Conservation (phyloP, 2,113 vertebrate species). For the Papio anubis region DNA sequence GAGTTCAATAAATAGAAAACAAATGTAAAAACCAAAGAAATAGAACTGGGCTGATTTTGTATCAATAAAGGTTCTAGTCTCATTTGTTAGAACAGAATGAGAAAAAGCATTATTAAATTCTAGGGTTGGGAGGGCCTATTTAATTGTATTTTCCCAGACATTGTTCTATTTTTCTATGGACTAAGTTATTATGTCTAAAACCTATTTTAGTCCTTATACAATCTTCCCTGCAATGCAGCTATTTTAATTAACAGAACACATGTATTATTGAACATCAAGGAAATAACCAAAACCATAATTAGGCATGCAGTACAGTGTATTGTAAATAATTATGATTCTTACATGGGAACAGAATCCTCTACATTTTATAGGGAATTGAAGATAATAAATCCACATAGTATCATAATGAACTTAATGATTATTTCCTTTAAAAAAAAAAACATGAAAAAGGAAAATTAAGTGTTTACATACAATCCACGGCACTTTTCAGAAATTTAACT, state of each 20-base stretch:
- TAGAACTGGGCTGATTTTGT: slow-evolving; percentile 9
- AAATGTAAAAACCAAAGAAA: slow-evolving; percentile 45
- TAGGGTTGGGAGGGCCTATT: neutral
- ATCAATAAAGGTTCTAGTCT: slow-evolving; percentile 26
- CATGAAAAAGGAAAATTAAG: slow-evolving; percentile 8
- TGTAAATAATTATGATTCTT: slow-evolving; percentile 61
- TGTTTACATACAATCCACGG: neutral
- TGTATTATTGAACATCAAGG: slow-evolving; percentile 41
- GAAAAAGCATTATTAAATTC: slow-evolving; percentile 43
- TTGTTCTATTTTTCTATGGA: slow-evolving; percentile 21
- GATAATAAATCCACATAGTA: neutral
- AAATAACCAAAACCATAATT: slow-evolving; percentile 67
- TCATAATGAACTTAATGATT: neutral
- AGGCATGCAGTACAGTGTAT: slow-evolving; percentile 49
- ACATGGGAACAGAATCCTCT: slow-evolving; percentile 63
- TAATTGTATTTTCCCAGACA: slow-evolving; percentile 18
- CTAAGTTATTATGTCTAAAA: neutral
- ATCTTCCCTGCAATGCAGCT: slow-evolving; percentile 40
- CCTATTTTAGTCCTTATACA: neutral
- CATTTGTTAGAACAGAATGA: slow-evolving; percentile 19
- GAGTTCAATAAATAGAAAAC: slow-evolving; percentile 30
- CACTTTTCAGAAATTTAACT: slow-evolving; percentile 14
- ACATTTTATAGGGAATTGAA: slow-evolving; percentile 29
- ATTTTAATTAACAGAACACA: slow-evolving; percentile 62
- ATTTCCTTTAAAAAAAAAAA: neutral